phyloP scores from a whole-genome alignment of 2,113 vertebrate species.

The Phylloscopus trochiloides region DNA sequence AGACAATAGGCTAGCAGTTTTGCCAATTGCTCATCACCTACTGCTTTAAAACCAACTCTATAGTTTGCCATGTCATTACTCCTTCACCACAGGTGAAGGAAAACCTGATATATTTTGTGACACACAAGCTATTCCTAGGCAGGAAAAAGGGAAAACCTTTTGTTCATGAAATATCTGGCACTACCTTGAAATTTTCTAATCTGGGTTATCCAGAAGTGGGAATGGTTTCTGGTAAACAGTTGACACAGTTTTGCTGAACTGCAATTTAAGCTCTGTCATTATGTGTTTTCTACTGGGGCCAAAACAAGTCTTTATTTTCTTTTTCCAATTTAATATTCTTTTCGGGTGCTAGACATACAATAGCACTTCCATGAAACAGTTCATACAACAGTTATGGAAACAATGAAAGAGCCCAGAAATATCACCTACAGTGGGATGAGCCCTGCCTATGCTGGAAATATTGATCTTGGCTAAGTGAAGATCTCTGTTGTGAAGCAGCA shows the following conservation, averaged over 20 bases:
- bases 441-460: rapidly evolving
- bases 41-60: neutral
- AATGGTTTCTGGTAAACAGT: neutral
- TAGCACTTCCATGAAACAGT: neutral
- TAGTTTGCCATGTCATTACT: neutral
- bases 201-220: neutral
- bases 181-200: neutral
- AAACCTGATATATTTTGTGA: neutral
- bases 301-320: neutral
- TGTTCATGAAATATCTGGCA: neutral
- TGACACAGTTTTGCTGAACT: neutral
- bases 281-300: neutral
- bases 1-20: neutral
- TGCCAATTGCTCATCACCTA: neutral
- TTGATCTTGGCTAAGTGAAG: neutral
- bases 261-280: neutral
- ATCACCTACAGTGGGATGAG: neutral
- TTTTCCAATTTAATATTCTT: neutral
- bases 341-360: neutral
- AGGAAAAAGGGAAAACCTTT: neutral
- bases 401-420: neutral
- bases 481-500: neutral
- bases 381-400: rapidly evolving
- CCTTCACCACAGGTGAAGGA: neutral
- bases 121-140: neutral